Base-by-base conservation (phyloP, 2,888 invertebrate genomes). In the Drosophila aldrichi region DNA sequence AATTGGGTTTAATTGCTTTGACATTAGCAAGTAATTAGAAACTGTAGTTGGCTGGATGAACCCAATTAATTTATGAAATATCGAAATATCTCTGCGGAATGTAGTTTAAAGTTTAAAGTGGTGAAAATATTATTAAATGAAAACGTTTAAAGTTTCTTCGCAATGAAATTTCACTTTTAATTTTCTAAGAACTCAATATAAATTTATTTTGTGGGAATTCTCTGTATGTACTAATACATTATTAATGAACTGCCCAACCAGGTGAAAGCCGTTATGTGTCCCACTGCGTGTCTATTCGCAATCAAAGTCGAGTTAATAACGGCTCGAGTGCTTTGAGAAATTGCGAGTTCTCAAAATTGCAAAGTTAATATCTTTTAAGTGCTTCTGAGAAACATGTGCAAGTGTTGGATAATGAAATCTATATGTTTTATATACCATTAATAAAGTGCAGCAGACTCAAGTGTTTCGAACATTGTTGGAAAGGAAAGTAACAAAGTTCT, bases 1-100 rank as follows among this genome's bases (percentile, higher is more conserved):
- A 40, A 40, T 54, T 9, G 20, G 7, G 10, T 18, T 40, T 25
- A 72, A 78, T 70, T 71, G 70, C 38, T 60, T 25, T 40, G 64
- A 25, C 63, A 74, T 65, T 74, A 66, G 25, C 67, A 55, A 40
- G 64, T 57, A 79, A 84, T 80, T 80, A 75, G 36, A 46, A 44
- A 32, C 18, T 48, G 9, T 36, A 12, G 36, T 3, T 16, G 55
- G 16, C 7, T 40, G 40, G 8, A 25, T 56, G 64, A 54, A 54
- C 67, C 59, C 56, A 41, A 54, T 51, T 72, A 29, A 29, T 29
- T 29, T 29, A 29, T 29, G 29, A 29, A 7, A 29, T 7, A 7
- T 29, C 29, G 0, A 29, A 8, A 29, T 8, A 29, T 29, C 29
- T 8, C 29, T 8, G 18, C 29, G 1, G 18, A 25, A 25, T 25